Percentiles rank a stretch among this genome's conserved stretches.
Evolutionary conservation across 1,140 invertebrate genomes (phyloP).

Genomic region (Diabrotica virgifera): DNA sequence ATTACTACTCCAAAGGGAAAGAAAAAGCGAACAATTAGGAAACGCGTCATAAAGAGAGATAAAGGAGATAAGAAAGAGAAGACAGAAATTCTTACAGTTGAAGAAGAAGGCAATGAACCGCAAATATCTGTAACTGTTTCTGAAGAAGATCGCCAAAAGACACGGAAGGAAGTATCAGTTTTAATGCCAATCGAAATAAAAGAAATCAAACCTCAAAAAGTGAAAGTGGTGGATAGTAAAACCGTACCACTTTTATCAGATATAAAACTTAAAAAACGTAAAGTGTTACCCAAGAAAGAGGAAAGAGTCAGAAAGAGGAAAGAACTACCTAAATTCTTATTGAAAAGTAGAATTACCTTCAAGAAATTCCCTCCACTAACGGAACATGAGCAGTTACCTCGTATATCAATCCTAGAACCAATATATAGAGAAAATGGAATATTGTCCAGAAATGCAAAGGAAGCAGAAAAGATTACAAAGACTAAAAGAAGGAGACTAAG

Average conservation of each 20-base stretch:
- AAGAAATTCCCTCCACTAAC: constrained; percentile 57
- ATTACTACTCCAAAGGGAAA: constrained; percentile 35
- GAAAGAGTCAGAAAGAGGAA: constrained; percentile 57
- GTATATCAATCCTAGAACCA: constrained; percentile 53
- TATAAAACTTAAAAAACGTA: constrained; percentile 29
- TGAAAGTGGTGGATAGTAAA: constrained; percentile 64
- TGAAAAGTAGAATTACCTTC: constrained; percentile 62
- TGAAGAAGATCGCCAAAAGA: constrained; percentile 31
- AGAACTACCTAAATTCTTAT: constrained; percentile 53
- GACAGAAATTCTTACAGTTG: constrained; percentile 42
- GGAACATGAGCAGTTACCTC: constrained; percentile 50
- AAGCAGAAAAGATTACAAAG: constrained; percentile 63
- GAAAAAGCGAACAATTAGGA: constrained; percentile 41
- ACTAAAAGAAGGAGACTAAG: constrained; percentile 45
- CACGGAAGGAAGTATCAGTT: constrained; percentile 32
- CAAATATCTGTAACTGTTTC: constrained; percentile 28
- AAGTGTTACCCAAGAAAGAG: constrained; percentile 44
- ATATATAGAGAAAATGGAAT: constrained; percentile 58
- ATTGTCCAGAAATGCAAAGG: constrained; percentile 67
- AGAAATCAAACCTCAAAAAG: constrained; percentile 55
- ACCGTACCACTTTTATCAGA: constrained; percentile 58
- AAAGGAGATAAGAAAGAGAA: constrained; percentile 41
- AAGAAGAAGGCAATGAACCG: constrained; percentile 46
- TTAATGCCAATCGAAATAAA: constrained; percentile 62
- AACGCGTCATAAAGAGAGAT: constrained; percentile 41